Evolutionary conservation across 2,888 invertebrate species (phyloP).

Genomic region (Lissocephala sabroskyi): DNA sequence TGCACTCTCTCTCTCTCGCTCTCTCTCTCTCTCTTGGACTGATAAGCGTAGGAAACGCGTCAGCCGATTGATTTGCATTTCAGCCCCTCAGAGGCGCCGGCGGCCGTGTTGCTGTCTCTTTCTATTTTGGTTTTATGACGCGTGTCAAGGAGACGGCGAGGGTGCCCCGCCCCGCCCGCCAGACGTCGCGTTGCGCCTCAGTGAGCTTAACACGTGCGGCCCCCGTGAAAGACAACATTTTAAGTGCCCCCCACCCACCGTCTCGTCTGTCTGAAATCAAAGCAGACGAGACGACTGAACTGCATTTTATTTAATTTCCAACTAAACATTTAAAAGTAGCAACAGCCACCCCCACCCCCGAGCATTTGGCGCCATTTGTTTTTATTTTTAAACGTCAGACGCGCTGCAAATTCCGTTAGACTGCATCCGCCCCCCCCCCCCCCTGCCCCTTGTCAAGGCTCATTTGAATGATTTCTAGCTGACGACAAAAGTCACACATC

Average conservation of each 20-base stretch:
- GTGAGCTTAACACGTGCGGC: constrained; percentile 48
- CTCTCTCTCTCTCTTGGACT: constrained; percentile 5
- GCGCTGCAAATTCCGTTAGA: constrained; percentile 15
- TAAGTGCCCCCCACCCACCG: too few relatives aligned
- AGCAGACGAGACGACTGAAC: constrained; percentile 28
- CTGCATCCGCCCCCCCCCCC: constrained; percentile 1
- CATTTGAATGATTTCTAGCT: constrained; percentile 4
- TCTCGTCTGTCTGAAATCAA: too few relatives aligned
- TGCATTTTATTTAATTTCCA: constrained; percentile 34
- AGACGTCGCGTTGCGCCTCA: constrained; percentile 27
- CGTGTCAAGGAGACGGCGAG: constrained; percentile 15
- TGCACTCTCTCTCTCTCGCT: background rate
- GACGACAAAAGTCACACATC: constrained; percentile 52
- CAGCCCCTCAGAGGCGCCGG: constrained; percentile 1
- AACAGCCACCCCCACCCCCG: constrained; percentile 10
- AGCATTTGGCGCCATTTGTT: constrained; percentile 56
- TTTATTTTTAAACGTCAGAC: constrained; percentile 43
- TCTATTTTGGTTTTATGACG: too few relatives aligned
- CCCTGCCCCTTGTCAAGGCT: background rate
- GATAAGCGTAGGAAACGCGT: constrained; percentile 31
- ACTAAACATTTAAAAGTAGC: constrained; percentile 28
- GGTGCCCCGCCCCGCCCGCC: background rate
- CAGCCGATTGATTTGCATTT: constrained; percentile 20
- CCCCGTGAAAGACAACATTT: constrained; percentile 34
- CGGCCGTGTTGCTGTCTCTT: constrained; percentile 10